Percentiles rank a stretch among this genome's conserved stretches.
Conservation (phyloP, 1,140 invertebrate species). For the Conus ventricosus region DNA sequence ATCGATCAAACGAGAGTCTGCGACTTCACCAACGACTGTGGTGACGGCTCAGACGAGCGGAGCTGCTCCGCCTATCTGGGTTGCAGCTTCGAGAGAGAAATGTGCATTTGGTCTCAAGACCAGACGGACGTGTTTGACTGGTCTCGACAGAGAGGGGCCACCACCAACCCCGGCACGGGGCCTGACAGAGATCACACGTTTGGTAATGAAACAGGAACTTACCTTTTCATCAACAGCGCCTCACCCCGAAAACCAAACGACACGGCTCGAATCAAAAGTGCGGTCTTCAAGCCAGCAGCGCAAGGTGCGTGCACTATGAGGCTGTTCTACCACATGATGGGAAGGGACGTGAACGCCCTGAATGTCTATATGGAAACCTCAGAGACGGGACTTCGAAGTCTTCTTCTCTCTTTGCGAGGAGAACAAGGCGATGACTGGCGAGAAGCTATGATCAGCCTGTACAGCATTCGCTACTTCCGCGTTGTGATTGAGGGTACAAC, state of each 20-base stretch:
- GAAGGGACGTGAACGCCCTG: constrained; percentile 53
- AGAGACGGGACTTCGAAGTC: constrained; percentile 50
- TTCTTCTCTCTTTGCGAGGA: constrained; percentile 55
- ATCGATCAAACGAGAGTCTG: constrained; percentile 58
- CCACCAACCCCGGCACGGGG: constrained; percentile 78
- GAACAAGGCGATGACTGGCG: constrained; percentile 62
- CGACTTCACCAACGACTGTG: constrained; percentile 72
- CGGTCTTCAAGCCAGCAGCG: constrained; percentile 54
- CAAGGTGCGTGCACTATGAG: constrained; percentile 70
- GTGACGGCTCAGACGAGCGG: constrained; percentile 72
- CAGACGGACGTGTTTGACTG: constrained; percentile 66
- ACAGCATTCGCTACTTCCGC: constrained; percentile 39
- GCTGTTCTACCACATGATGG: constrained; percentile 70
- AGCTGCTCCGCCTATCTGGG: constrained; percentile 65
- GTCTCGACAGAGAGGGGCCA: constrained; percentile 77
- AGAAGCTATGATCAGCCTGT: constrained; percentile 54
- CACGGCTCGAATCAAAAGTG: constrained; percentile 80
- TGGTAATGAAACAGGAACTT: constrained; percentile 82
- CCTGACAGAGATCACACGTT: constrained; percentile 84
- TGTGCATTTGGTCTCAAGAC: constrained; percentile 65
- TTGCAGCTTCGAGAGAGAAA: constrained; percentile 68
- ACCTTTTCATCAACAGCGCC: constrained; percentile 86
- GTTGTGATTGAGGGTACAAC: constrained; percentile 76
- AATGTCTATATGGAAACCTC: constrained; percentile 46
- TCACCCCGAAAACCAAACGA: constrained; percentile 80